Evolutionary conservation across 2,797 vertebrate genomes (phyloP).

Genomic region (Halcyon leucocephala): DNA sequence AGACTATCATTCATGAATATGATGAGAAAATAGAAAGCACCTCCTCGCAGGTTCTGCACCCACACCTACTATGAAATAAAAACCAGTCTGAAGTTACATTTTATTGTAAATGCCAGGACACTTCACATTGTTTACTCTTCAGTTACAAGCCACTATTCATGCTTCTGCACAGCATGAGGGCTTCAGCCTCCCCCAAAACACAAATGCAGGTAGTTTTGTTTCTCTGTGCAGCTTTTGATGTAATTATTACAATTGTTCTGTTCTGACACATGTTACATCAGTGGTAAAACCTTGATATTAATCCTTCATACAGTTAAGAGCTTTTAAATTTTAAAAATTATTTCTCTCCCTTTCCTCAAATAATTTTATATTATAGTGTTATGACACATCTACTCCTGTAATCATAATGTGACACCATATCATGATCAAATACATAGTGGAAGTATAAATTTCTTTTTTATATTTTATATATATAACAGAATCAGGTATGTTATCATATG

Average conservation of each 20-base stretch:
- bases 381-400: not conserved
- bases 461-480: not conserved
- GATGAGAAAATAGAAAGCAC: not conserved
- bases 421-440: not conserved
- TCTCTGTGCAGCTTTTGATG: not conserved
- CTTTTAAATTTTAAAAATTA: not conserved
- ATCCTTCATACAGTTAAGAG: not conserved
- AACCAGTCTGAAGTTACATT: not conserved
- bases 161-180: not conserved
- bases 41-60: not conserved
- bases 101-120: not conserved
- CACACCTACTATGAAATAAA: not conserved
- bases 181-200: not conserved
- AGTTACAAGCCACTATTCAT: not conserved
- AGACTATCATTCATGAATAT: not conserved
- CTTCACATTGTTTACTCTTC: not conserved
- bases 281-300: not conserved
- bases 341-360: not conserved
- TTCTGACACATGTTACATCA: not conserved
- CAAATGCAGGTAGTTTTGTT: not conserved
- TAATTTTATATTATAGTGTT: not conserved
- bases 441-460: not conserved
- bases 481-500: not conserved
- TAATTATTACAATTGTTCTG: not conserved
- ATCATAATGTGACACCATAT: not conserved